Evolutionary conservation across 2,113 vertebrate genomes (phyloP).

Genomic region (Neoarius graeffei): DNA sequence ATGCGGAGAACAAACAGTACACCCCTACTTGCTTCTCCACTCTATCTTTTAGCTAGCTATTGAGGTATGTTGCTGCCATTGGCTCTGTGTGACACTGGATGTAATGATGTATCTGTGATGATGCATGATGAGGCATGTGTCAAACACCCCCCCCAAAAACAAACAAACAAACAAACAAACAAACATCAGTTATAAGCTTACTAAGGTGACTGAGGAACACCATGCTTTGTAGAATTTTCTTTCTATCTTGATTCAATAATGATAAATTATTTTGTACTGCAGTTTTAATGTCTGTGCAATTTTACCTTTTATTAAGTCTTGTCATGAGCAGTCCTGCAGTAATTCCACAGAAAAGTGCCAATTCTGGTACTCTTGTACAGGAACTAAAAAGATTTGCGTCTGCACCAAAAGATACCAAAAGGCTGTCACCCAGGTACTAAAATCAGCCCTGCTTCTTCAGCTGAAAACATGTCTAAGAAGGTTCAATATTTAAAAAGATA

Average conservation of each 20-base stretch:
- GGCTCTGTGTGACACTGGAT: not conserved
- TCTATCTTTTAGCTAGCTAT: not conserved
- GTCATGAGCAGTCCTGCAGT: too few relatives aligned
- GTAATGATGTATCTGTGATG: not conserved
- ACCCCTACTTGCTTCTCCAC: not conserved
- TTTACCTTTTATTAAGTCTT: not conserved
- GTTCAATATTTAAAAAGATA: not conserved
- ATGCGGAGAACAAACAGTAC: not conserved
- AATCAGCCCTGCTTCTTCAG: not conserved
- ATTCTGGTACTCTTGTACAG: not conserved
- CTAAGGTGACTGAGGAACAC: not conserved
- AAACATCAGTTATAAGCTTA: not conserved
- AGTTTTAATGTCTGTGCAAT: not conserved
- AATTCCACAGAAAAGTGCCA: too few relatives aligned
- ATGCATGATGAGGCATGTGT: not conserved
- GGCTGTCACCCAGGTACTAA: not conserved
- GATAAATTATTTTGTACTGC: not conserved
- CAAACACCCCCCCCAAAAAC: not conserved
- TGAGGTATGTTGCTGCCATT: not conserved
- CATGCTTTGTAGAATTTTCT: not conserved
- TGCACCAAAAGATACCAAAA: too few relatives aligned
- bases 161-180: too few relatives aligned
- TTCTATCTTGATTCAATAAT: not conserved
- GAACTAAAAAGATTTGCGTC: not conserved
- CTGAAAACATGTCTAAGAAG: not conserved